Percentiles rank a stretch among this genome's conserved stretches.
phyloP scores from a whole-genome alignment of 2,797 vertebrate species.

The Etheostoma perlongum region DNA sequence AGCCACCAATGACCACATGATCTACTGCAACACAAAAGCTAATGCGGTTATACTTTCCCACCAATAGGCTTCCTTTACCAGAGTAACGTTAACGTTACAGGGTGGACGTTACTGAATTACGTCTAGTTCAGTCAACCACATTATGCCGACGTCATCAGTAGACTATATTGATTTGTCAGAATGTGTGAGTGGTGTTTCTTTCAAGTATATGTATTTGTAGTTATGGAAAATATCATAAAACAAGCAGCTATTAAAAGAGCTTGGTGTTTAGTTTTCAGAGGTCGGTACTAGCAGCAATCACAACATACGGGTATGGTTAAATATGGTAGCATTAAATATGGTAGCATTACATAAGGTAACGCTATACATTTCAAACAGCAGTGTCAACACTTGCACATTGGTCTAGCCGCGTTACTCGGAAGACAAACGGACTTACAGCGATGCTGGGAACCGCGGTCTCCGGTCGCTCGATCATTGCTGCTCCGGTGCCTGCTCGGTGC shows the following conservation, averaged over 20 bases:
- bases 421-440: slow-evolving; percentile 80
- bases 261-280: not conserved
- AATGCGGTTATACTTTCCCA: not conserved
- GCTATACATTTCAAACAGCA: not conserved
- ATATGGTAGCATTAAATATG: no score
- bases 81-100: not conserved
- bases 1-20: not conserved
- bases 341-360: no score
- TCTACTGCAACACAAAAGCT: not conserved
- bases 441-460: slow-evolving; percentile 85
- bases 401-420: not conserved
- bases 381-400: not conserved
- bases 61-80: not conserved
- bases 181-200: not conserved
- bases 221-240: not conserved
- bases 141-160: not conserved
- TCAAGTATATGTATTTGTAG: not conserved
- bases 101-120: not conserved
- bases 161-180: rapidly evolving
- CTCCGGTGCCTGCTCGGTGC: slow-evolving; percentile 26
- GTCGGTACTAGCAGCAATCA: not conserved
- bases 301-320: not conserved
- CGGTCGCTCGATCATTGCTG: slow-evolving; percentile 86
- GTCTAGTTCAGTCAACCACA: not conserved
- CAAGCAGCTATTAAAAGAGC: not conserved